A percentile compares a stretch with the other conserved stretches of the same genome.
Conservation (phyloP, 2,113 vertebrate genomes). For the Pipra filicauda region DNA sequence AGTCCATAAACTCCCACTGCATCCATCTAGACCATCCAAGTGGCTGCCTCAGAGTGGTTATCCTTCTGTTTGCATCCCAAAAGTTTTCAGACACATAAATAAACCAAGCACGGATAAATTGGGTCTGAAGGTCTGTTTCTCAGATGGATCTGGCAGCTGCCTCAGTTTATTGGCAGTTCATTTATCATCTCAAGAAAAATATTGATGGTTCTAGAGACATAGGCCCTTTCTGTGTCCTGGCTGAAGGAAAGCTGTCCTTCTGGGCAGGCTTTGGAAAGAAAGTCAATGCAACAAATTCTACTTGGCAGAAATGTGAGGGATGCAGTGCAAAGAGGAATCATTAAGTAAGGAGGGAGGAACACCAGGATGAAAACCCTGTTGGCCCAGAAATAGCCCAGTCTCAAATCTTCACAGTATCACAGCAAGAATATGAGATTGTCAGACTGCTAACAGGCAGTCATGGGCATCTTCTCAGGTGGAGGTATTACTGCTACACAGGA, state of each 20-base stretch:
- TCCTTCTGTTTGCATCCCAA: conserved; percentile 20
- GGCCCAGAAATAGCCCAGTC: not conserved
- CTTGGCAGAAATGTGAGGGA: conserved; percentile 17
- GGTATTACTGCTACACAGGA: not conserved
- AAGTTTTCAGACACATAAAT: conserved; percentile 68
- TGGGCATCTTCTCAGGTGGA: not conserved
- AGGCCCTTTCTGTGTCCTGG: conserved; percentile 43
- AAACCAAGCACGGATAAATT: conserved; percentile 61
- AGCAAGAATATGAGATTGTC: not conserved
- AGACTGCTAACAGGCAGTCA: not conserved
- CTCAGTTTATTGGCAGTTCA: conserved; percentile 76
- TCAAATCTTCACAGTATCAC: not conserved
- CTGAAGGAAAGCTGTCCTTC: conserved; percentile 67
- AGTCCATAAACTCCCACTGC: not conserved
- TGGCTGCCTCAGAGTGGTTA: not conserved
- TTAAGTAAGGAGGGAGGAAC: conserved; percentile 9
- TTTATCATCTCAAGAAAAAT: conserved; percentile 81
- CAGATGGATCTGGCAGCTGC: conserved; percentile 75
- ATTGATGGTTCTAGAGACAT: conserved; percentile 71
- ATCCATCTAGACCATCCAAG: not conserved
- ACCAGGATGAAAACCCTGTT: not conserved
- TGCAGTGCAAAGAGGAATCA: not conserved
- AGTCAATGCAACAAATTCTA: conserved; percentile 51
- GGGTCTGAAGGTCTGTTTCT: conserved; percentile 66
- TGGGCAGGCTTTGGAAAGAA: conserved; percentile 58